Evolutionary conservation across 2,888 invertebrate species (phyloP), one percentile per base, ranked within the genome.

Genomic region (Germaria angustata): DNA sequence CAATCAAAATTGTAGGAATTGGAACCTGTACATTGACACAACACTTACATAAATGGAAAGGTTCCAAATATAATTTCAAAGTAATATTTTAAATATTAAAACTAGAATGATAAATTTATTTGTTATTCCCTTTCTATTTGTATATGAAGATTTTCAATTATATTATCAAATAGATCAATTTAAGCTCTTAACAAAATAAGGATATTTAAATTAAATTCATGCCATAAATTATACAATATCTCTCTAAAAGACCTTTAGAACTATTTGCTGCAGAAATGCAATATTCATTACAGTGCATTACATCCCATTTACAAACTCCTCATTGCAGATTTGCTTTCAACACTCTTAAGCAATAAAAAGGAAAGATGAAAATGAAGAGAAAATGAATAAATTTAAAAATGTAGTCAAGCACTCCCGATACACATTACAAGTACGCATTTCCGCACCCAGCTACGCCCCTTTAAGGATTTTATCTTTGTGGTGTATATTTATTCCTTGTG

Each of bases 121-220:
- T 15, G 15, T 32, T 28, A 4, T 2, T 24, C 1, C 0, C 15
- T 9, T 15, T 15, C 7, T 3, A 2, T 32, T 9, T 9, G 15
- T 1, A 1, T 17, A 20, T 20, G 3, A 15, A 32, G 2, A 15
- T 32, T 5, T 53, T 2, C 53, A 53, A 53, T 15, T 17, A 53
- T 11, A 17, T 63, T 32, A 17, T 28, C 22, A 44, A 32, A 32
- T 9, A 44, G 24, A 41, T 15, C 2, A 7, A 41, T 55, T 36
- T 15, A 22, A 63, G 51, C 32, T 22, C 15, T 22, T 9, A 34
- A 57, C 2, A 32, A 36, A 34, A 79, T 69, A 65, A 65, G 75
- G 53, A 75, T 65, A 51, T 79, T 81, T 71, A 71, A 79, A 82
- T 82, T 79, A 75, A 82, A 82, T 79, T 71, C 75, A 82, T 79